phyloP scores from a whole-genome alignment of 2,797 vertebrate species.

The Sciurus vulgaris region DNA sequence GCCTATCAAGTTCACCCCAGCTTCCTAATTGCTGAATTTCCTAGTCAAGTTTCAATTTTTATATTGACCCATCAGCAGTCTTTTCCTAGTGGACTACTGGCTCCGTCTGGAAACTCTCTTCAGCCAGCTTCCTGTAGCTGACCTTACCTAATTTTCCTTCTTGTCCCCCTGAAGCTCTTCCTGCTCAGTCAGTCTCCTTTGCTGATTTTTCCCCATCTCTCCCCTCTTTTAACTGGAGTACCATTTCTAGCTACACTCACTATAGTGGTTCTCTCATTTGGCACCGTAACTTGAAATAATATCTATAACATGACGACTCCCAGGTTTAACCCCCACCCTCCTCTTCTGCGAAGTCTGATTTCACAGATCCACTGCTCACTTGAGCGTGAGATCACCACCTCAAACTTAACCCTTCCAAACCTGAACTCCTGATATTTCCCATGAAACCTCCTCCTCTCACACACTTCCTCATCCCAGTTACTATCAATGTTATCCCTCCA shows the following conservation, averaged over 20 bases:
- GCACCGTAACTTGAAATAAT: background rate
- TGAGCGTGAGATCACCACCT: background rate
- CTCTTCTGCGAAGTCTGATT: background rate
- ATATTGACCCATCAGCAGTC: background rate
- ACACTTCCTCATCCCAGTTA: background rate
- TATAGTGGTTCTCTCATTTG: background rate
- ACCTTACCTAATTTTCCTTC: background rate
- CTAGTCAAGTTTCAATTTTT: background rate
- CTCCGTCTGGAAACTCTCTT: background rate
- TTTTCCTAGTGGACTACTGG: background rate
- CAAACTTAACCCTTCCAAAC: constrained; percentile 1
- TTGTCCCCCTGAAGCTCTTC: background rate
- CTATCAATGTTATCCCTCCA: background rate
- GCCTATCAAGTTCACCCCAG: background rate
- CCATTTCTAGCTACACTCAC: background rate
- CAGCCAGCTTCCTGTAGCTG: background rate
- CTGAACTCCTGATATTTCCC: background rate
- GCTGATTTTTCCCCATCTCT: background rate
- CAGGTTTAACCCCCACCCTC: background rate
- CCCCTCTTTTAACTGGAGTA: background rate
- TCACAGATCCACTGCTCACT: background rate
- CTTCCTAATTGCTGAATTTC: background rate
- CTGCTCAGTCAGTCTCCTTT: background rate
- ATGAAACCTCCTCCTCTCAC: background rate
- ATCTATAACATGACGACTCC: background rate